These are phyloP conservation scores for Cenopis cana DNA, from an alignment of 2,888 invertebrate species.

Conservation along the genomic window DNA sequence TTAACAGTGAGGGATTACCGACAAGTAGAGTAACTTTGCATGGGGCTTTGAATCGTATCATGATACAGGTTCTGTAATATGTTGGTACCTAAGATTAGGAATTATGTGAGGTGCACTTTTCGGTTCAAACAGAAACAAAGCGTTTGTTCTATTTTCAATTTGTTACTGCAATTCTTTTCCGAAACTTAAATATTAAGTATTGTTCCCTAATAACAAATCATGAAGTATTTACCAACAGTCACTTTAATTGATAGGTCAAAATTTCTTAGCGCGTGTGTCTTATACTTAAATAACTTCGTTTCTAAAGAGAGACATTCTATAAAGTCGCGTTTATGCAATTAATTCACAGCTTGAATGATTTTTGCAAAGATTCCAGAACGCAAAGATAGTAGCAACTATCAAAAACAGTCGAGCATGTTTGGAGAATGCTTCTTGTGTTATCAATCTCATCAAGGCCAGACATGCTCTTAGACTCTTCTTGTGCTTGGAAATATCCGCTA, in stretches of 20 bases:
- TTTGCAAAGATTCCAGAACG: background rate
- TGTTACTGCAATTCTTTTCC: too few relatives aligned
- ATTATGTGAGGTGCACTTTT: background rate
- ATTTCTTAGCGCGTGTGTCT: background rate
- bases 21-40: too few relatives aligned
- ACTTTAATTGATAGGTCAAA: background rate
- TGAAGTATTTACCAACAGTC: too few relatives aligned
- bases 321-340: constrained; percentile 53
- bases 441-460: background rate
- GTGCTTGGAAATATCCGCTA: background rate
- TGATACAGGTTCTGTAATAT: background rate
- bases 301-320: background rate
- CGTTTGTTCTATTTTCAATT: background rate
- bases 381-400: background rate
- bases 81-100: background rate
- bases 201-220: too few relatives aligned
- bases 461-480: background rate
- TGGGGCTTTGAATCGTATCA: background rate
- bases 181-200: too few relatives aligned
- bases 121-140: too few relatives aligned
- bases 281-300: background rate
- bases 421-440: background rate
- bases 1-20: too few relatives aligned
- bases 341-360: background rate
- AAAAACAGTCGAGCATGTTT: background rate